These are phyloP conservation scores for Eupeodes luniger DNA, from an alignment of 2,888 invertebrate genomes.

Conservation along the genomic window DNA sequence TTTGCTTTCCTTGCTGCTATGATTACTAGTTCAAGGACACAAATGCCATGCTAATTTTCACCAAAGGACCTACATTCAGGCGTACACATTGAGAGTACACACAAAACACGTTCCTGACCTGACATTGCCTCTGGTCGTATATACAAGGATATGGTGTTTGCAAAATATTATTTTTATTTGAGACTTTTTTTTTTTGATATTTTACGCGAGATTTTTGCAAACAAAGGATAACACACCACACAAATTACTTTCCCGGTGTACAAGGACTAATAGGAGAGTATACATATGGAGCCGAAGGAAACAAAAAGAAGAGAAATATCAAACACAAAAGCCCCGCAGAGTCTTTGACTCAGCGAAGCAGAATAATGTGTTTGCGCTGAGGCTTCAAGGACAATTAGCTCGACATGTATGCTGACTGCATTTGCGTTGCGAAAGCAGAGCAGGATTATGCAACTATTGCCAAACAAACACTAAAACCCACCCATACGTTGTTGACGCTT, in stretches of 20 bases:
- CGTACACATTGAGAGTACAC: slow-evolving; percentile 61
- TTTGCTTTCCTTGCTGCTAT: slow-evolving; percentile 59
- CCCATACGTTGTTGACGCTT: slow-evolving; percentile 18
- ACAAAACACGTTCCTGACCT: slow-evolving; percentile 45
- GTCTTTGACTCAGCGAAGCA: slow-evolving; percentile 48
- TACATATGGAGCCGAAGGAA: neutral
- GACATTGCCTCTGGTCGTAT: slow-evolving; percentile 51
- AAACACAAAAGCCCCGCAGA: slow-evolving; percentile 16
- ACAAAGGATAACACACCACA: slow-evolving; percentile 61
- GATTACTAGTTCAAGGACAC: slow-evolving; percentile 76
- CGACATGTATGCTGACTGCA: slow-evolving; percentile 56
- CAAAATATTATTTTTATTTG: slow-evolving; percentile 37
- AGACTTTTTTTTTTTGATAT: neutral
- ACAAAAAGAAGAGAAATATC: neutral
- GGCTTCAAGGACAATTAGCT: slow-evolving; percentile 73
- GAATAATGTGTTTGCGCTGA: slow-evolving; percentile 45
- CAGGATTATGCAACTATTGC: slow-evolving; percentile 68
- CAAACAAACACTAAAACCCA: slow-evolving; percentile 46
- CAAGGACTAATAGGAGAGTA: neutral
- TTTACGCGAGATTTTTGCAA: slow-evolving; percentile 29
- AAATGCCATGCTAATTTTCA: slow-evolving; percentile 75
- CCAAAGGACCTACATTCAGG: slow-evolving; percentile 72
- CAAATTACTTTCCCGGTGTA: slow-evolving; percentile 48
- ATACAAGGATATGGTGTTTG: slow-evolving; percentile 58
- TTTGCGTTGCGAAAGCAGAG: slow-evolving; percentile 35